A percentile compares a stretch with the other conserved stretches of the same genome.
Conservation (phyloP, 2,888 invertebrate species). For the Pheosia tremula region DNA sequence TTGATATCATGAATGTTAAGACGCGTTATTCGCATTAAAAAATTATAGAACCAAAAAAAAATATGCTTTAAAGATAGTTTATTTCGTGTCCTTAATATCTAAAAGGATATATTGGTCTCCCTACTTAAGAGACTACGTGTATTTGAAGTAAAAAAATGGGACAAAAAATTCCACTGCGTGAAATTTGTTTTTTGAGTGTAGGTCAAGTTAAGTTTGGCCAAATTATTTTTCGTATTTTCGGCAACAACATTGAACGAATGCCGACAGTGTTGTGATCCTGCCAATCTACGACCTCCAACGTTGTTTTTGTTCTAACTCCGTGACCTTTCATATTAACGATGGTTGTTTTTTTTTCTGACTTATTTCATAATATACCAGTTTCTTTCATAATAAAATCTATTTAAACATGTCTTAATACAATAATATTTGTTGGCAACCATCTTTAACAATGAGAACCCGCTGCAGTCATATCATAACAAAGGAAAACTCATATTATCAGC, state of each 20-base stretch:
- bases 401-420: not conserved
- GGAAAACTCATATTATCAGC: conserved; percentile 17
- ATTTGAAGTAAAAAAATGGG: too few relatives aligned
- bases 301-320: not conserved
- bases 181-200: too few relatives aligned
- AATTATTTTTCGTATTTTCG: too few relatives aligned
- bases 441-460: conserved; percentile 6
- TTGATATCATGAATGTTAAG: not conserved
- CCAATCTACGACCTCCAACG: conserved; percentile 9
- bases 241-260: too few relatives aligned
- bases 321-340: not conserved
- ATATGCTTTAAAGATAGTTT: too few relatives aligned
- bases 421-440: conserved; percentile 6
- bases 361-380: not conserved
- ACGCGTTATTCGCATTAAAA: not conserved
- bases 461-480: conserved; percentile 36
- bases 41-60: too few relatives aligned
- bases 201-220: too few relatives aligned
- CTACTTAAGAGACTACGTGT: too few relatives aligned
- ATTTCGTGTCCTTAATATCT: too few relatives aligned
- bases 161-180: too few relatives aligned
- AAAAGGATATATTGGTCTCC: too few relatives aligned
- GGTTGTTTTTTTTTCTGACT: not conserved
- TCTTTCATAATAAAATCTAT: not conserved
- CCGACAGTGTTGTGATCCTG: conserved; percentile 2